Evolutionary conservation across 1,140 invertebrate species (phyloP).

Genomic region (Aphaenogaster ashmeadi): DNA sequence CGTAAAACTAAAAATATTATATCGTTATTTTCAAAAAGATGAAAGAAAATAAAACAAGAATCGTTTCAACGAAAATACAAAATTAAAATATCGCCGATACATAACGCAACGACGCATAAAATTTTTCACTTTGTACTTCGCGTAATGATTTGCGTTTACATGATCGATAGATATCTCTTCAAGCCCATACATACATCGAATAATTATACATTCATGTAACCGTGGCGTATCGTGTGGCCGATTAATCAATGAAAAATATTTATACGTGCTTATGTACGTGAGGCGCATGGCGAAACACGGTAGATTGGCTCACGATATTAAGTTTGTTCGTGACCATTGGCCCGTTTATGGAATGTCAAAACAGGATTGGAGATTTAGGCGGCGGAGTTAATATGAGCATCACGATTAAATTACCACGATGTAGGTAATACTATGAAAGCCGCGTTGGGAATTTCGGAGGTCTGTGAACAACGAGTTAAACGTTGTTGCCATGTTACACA

Average conservation of each 20-base stretch:
- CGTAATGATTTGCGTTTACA: neutral
- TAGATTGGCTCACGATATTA: constrained; percentile 26
- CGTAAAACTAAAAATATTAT: neutral
- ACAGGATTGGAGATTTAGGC: constrained; percentile 15
- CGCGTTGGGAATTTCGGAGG: constrained; percentile 6
- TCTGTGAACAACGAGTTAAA: neutral
- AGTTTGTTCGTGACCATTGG: constrained; percentile 21
- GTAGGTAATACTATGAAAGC: neutral
- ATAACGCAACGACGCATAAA: neutral
- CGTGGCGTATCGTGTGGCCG: neutral
- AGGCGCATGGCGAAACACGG: constrained; percentile 3
- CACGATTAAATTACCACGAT: constrained; percentile 34
- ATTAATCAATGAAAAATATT: constrained; percentile 70
- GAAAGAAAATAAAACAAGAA: neutral
- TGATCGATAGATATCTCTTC: constrained; percentile 28
- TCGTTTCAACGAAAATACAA: neutral
- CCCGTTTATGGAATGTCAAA: constrained; percentile 37
- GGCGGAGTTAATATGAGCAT: neutral
- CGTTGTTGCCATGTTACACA: neutral
- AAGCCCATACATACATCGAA: neutral
- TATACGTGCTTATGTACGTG: constrained; percentile 52
- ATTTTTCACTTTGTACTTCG: constrained; percentile 9
- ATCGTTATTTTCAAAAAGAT: neutral
- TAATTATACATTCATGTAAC: constrained; percentile 53
- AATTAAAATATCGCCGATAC: neutral